Percentiles rank a stretch among this genome's conserved stretches.
Evolutionary conservation across 2,888 invertebrate genomes (phyloP).

Genomic region (Eilema griseolum): DNA sequence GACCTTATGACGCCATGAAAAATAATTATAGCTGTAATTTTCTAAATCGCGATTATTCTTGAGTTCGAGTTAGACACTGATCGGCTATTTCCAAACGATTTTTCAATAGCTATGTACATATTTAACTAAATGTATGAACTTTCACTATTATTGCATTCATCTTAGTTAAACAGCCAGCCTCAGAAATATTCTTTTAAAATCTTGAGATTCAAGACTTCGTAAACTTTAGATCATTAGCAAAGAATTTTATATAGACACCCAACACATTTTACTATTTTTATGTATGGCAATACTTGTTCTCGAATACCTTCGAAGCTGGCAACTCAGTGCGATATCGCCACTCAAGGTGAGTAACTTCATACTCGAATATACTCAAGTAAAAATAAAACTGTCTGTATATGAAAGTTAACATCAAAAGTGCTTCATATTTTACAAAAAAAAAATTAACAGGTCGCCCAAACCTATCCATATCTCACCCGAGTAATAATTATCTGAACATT

Average conservation of each 20-base stretch:
- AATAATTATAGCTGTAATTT: too few species aligned
- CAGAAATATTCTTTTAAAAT: constrained; percentile 57
- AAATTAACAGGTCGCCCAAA: constrained; percentile 1
- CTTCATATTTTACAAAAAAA: constrained; percentile 25
- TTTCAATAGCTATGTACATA: constrained; percentile 55
- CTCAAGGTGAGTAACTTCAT: constrained; percentile 29
- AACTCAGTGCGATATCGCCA: constrained; percentile 46
- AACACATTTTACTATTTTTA: constrained; percentile 40
- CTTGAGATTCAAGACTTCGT: constrained; percentile 47
- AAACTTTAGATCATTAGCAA: constrained; percentile 10
- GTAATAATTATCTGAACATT: background rate
- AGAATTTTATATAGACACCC: constrained; percentile 32
- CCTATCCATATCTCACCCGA: background rate
- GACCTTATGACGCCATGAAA: too few species aligned
- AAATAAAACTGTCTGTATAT: constrained; percentile 16
- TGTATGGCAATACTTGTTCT: constrained; percentile 48
- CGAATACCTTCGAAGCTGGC: constrained; percentile 65
- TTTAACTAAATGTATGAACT: too few species aligned
- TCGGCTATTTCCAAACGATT: constrained; percentile 28
- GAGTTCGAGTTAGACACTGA: background rate
- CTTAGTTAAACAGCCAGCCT: constrained; percentile 63
- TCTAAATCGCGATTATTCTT: too few species aligned
- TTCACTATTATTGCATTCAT: constrained; percentile 63
- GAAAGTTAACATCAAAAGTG: constrained; percentile 23
- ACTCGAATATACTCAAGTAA: constrained; percentile 11